A percentile compares a stretch with the other conserved stretches of the same genome.
These are phyloP conservation scores for Macroglossus sobrinus DNA, from an alignment of 2,113 vertebrate species.

Conservation along the genomic window DNA sequence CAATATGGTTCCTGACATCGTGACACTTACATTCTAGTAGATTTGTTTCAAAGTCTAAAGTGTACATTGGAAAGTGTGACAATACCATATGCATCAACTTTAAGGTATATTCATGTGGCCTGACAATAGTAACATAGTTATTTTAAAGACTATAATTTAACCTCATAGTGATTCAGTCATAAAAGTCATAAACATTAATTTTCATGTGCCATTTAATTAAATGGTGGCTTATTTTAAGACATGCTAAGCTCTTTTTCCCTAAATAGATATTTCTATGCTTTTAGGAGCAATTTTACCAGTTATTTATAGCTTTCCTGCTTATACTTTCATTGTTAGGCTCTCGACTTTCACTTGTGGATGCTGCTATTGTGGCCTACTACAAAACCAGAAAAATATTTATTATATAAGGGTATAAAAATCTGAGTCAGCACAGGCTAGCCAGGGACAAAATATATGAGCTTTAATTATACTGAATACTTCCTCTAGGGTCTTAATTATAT, in stretches of 20 bases:
- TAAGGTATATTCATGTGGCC: not conserved
- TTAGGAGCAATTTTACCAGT: not conserved
- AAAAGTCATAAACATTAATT: not conserved
- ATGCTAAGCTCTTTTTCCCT: not conserved
- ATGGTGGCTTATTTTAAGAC: not conserved
- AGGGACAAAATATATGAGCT: not conserved
- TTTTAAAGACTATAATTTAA: not conserved
- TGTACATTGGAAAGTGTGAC: not conserved
- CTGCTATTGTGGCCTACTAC: not conserved
- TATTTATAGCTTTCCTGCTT: not conserved
- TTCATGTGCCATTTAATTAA: not conserved
- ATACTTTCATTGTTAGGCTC: not conserved
- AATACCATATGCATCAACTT: not conserved
- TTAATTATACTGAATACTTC: not conserved
- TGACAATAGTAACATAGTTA: not conserved
- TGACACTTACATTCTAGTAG: not conserved
- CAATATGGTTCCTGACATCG: not conserved
- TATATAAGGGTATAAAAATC: not conserved
- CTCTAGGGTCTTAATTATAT: not conserved
- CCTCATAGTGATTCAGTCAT: not conserved
- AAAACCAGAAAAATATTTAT: constrained; percentile 1
- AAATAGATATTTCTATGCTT: not conserved
- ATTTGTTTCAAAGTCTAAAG: not conserved
- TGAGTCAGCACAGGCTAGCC: not conserved
- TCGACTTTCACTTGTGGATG: not conserved